phyloP scores from a whole-genome alignment of 2,888 invertebrate species.

The Laothoe populi region DNA sequence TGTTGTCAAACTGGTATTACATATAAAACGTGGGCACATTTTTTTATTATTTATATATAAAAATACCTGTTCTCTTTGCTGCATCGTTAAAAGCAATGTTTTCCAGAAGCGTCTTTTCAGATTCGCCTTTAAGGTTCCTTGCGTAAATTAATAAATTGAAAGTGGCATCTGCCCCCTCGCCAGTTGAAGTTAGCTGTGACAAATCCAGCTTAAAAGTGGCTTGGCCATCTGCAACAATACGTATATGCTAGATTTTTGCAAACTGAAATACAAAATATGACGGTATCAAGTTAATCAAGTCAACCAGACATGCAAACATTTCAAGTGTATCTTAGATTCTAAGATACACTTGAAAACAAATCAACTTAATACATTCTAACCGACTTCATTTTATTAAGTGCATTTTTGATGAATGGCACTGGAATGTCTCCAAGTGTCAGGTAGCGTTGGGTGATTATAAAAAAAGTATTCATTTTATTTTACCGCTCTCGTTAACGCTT shows the following conservation, averaged over 20 bases:
- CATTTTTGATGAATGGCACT: not conserved
- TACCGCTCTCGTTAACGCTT: slow-evolving; percentile 84
- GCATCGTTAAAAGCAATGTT: slow-evolving; percentile 95
- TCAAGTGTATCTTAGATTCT: not conserved
- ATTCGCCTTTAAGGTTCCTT: slow-evolving; percentile 93
- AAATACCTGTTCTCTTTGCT: slow-evolving; percentile 91
- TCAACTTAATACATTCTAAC: slow-evolving; percentile 12
- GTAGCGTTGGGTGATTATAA: slow-evolving; percentile 28
- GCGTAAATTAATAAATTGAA: slow-evolving; percentile 92
- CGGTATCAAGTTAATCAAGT: too few relatives aligned
- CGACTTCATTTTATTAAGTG: not conserved
- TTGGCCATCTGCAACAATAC: slow-evolving; percentile 68
- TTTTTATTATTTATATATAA: not conserved
- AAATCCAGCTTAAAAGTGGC: slow-evolving; percentile 83
- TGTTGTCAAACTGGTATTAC: not conserved
- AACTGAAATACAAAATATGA: too few relatives aligned
- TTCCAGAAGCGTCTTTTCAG: slow-evolving; percentile 92
- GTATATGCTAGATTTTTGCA: too few relatives aligned
- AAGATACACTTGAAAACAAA: not conserved
- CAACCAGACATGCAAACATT: too few relatives aligned
- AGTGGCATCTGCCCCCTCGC: slow-evolving; percentile 80
- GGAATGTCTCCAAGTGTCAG: slow-evolving; percentile 9
- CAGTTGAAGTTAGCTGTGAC: slow-evolving; percentile 84
- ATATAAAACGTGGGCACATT: not conserved
- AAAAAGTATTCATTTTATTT: slow-evolving; percentile 19